A percentile compares a stretch with the other conserved stretches of the same genome.
phyloP scores from a whole-genome alignment of 2,797 vertebrate species.

The Enteromius thamalakanensis region DNA sequence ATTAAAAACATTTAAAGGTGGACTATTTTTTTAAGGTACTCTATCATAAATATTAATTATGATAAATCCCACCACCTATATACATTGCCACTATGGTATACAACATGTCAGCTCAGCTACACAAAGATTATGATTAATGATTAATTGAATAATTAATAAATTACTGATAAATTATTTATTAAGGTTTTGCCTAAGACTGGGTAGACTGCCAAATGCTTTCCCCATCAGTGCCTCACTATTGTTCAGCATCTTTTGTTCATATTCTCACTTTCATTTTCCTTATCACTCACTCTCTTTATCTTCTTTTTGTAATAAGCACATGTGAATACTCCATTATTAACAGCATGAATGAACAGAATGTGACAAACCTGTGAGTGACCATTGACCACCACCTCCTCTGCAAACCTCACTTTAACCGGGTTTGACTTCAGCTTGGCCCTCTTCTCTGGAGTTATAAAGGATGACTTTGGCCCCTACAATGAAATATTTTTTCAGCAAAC shows the following conservation, averaged over 20 bases:
- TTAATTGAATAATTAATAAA: constrained; percentile 46
- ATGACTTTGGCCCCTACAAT: constrained; percentile 91
- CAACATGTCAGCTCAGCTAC: background rate
- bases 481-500: background rate
- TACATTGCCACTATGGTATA: background rate
- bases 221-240: constrained; percentile 3
- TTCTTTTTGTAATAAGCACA: background rate
- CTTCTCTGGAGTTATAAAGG: constrained; percentile 96
- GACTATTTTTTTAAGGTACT: background rate
- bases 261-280: constrained; percentile 31
- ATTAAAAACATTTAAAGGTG: background rate
- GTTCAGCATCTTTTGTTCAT: constrained; percentile 11
- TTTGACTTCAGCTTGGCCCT: constrained; percentile 91
- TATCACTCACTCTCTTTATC: constrained; percentile 1
- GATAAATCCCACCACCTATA: constrained; percentile 1
- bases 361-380: constrained; percentile 87
- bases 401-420: constrained; percentile 94
- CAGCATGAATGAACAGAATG: constrained; percentile 1
- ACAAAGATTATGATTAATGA: constrained; percentile 16
- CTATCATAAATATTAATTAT: background rate
- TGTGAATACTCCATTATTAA: background rate
- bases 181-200: background rate
- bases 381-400: constrained; percentile 94
- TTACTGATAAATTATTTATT: constrained; percentile 44
- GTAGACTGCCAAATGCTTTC: constrained; percentile 9